Conservation (phyloP, 2,888 invertebrate genomes). For the Julus scandinavius region DNA sequence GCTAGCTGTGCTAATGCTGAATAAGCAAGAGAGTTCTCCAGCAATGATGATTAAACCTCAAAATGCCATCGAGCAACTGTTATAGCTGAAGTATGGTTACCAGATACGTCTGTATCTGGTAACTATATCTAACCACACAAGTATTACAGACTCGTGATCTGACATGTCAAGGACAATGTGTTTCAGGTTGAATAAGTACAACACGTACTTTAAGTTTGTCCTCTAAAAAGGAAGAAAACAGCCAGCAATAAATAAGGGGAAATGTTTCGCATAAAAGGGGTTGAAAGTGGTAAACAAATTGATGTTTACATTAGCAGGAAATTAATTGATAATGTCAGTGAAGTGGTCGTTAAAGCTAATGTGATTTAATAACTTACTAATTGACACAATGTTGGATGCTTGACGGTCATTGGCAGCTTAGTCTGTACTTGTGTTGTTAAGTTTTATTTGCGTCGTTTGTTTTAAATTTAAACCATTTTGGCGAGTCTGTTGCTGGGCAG, state of each 20-base stretch:
- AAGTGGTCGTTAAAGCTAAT: conserved; percentile 2
- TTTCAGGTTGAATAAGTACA: background rate
- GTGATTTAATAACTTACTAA: conserved; percentile 24
- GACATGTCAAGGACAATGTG: background rate
- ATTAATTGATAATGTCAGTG: conserved; percentile 20
- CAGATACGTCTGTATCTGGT: background rate
- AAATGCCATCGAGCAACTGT: background rate
- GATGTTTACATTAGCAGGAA: background rate
- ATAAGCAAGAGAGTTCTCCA: background rate
- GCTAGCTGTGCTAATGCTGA: background rate
- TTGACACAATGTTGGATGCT: background rate
- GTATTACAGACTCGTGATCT: background rate
- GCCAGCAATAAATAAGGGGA: background rate
- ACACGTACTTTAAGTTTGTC: background rate
- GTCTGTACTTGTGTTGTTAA: background rate
- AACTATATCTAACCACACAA: background rate
- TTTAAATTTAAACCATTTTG: background rate
- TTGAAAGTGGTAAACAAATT: conserved; percentile 3
- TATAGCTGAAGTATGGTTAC: background rate
- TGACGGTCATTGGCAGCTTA: background rate
- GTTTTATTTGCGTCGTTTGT: background rate
- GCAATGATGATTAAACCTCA: background rate
- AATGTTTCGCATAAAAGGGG: background rate
- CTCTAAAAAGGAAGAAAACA: background rate
- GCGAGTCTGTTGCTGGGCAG: conserved; percentile 12